A percentile compares a stretch with the other conserved stretches of the same genome.
Evolutionary conservation across 1,140 invertebrate species (phyloP).

Genomic region (Globodera rostochiensis): DNA sequence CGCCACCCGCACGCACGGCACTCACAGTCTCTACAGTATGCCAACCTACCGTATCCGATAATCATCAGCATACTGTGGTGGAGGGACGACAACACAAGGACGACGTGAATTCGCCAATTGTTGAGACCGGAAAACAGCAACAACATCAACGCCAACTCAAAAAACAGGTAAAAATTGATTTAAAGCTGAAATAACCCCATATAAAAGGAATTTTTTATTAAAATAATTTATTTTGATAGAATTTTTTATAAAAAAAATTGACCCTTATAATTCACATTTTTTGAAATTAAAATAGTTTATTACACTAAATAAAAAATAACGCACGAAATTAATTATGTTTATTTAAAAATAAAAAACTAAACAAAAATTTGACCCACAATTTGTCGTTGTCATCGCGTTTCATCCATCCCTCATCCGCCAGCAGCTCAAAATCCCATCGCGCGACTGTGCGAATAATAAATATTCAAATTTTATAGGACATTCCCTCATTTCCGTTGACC

Average conservation of each 20-base stretch:
- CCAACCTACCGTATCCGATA: background rate
- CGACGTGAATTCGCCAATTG: background rate
- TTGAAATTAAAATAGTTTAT: too few relatives aligned
- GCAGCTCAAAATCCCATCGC: background rate
- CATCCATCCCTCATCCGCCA: too few relatives aligned
- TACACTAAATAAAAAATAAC: too few relatives aligned
- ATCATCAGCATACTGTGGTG: background rate
- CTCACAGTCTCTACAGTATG: background rate
- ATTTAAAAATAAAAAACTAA: too few relatives aligned
- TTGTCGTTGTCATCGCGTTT: background rate
- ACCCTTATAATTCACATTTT: too few relatives aligned
- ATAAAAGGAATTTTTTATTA: too few relatives aligned
- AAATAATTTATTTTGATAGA: too few relatives aligned
- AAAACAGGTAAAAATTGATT: background rate
- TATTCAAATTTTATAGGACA: slow-evolving; percentile 1
- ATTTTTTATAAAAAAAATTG: too few relatives aligned
- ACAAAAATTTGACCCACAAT: too few relatives aligned
- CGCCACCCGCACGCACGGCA: background rate
- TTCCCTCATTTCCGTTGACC: background rate
- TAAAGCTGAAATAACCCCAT: too few relatives aligned
- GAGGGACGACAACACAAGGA: background rate
- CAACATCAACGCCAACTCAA: background rate
- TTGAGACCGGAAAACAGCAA: background rate
- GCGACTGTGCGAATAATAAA: background rate
- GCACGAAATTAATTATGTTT: too few relatives aligned